A percentile compares a stretch with the other conserved stretches of the same genome.
These are phyloP conservation scores for Drosophila neotestacea DNA, from an alignment of 2,888 invertebrate genomes.

Conservation along the genomic window DNA sequence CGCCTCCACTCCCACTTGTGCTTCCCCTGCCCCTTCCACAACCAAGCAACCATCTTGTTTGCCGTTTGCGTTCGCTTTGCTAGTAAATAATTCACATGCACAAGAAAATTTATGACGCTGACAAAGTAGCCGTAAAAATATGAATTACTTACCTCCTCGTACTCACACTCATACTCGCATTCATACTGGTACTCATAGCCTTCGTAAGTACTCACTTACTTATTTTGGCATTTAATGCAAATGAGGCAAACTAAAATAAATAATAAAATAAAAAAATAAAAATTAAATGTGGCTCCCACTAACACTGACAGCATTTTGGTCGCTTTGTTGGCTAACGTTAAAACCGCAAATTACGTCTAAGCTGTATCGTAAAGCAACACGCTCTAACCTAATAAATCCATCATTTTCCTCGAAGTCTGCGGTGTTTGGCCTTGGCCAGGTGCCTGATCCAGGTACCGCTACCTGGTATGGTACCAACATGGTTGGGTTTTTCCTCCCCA, in stretches of 20 bases:
- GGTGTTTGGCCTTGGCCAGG: slow-evolving; percentile 25
- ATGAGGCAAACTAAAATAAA: slow-evolving; percentile 41
- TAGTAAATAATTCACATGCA: slow-evolving; percentile 79
- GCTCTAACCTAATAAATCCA: slow-evolving; percentile 65
- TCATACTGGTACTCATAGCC: slow-evolving; percentile 17
- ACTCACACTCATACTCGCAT: slow-evolving; percentile 21
- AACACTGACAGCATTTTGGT: slow-evolving; percentile 11
- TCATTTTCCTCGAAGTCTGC: slow-evolving; percentile 51
- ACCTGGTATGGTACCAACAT: slow-evolving; percentile 30
- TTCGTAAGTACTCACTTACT: slow-evolving; percentile 11
- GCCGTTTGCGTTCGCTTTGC: slow-evolving; percentile 66
- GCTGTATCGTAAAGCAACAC: slow-evolving; percentile 51
- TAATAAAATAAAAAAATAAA: slow-evolving; percentile 13
- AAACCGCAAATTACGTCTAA: slow-evolving; percentile 71
- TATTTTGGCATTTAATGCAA: slow-evolving; percentile 56
- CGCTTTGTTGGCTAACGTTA: slow-evolving; percentile 37
- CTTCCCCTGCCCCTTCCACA: neutral
- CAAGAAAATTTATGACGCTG: slow-evolving; percentile 74
- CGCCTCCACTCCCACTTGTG: neutral
- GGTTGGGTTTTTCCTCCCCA: neutral
- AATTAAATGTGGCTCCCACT: slow-evolving; percentile 26
- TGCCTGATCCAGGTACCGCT: slow-evolving; percentile 10
- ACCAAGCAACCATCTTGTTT: slow-evolving; percentile 29
- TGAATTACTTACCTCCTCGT: slow-evolving; percentile 64
- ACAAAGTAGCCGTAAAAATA: slow-evolving; percentile 81